Evolutionary conservation across 2,888 invertebrate species (phyloP).

Genomic region (Linhomoeus sp.): DNA sequence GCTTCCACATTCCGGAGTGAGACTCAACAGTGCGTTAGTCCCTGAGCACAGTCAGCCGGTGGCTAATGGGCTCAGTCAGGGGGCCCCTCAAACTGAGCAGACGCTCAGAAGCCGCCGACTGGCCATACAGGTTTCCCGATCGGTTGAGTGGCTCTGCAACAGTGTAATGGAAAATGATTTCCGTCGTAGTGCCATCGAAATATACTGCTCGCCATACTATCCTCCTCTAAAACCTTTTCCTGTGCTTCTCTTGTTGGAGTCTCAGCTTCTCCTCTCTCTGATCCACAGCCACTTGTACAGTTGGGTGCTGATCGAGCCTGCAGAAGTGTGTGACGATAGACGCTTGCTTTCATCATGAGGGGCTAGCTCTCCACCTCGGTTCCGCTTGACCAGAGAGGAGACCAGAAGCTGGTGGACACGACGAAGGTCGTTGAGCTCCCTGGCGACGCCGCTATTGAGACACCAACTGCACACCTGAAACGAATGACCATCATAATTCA

Average conservation of each 20-base stretch:
- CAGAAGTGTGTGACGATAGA: slow-evolving; percentile 2
- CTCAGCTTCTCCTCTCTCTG: background rate
- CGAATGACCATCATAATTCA: too few species aligned
- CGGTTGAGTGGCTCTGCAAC: background rate
- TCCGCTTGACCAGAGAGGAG: slow-evolving; percentile 82
- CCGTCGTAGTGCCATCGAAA: too few species aligned
- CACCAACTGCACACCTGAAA: slow-evolving; percentile 67
- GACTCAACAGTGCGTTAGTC: slow-evolving; percentile 59
- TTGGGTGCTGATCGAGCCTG: slow-evolving; percentile 15
- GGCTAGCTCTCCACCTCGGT: too few species aligned
- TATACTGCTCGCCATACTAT: too few species aligned
- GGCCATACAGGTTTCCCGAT: background rate
- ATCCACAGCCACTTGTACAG: slow-evolving; percentile 80
- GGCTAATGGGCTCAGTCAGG: slow-evolving; percentile 62
- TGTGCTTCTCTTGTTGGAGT: too few species aligned
- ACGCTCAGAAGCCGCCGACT: slow-evolving; percentile 27
- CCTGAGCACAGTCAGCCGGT: slow-evolving; percentile 82
- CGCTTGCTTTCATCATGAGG: background rate
- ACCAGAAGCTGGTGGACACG: slow-evolving; percentile 65
- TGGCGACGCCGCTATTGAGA: slow-evolving; percentile 89
- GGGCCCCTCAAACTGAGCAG: slow-evolving; percentile 76
- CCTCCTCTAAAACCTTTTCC: too few species aligned
- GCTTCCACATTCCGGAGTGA: slow-evolving; percentile 54
- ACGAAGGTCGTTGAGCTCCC: slow-evolving; percentile 80
- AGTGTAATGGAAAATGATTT: background rate